These are phyloP conservation scores for Chrysolina oricalcia DNA, from an alignment of 2,888 invertebrate genomes.

Conservation along the genomic window DNA sequence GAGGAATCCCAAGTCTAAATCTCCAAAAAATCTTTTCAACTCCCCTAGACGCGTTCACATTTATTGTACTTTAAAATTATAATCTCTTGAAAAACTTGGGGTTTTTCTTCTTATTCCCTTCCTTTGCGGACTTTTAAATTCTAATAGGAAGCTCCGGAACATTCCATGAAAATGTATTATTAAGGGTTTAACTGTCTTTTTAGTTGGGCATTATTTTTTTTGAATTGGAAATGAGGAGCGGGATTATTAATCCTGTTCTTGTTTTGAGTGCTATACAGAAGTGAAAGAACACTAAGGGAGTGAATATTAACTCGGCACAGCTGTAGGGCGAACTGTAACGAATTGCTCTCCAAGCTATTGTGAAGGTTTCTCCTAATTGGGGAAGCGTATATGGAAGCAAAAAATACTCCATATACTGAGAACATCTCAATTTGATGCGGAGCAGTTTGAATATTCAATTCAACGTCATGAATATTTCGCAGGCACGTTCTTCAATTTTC, in stretches of 20 bases:
- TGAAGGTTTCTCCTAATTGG: neutral
- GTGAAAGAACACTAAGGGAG: neutral
- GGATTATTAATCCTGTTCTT: neutral
- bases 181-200: constrained; percentile 38
- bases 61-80: constrained; percentile 44
- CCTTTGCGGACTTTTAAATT: constrained; percentile 37
- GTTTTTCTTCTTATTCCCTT: constrained; percentile 30
- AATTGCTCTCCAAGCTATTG: neutral
- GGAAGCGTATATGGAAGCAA: neutral
- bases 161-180: constrained; percentile 32
- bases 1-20: constrained; percentile 28
- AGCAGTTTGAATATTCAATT: no score
- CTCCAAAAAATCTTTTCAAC: constrained; percentile 30
- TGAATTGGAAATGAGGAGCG: neutral
- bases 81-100: constrained; percentile 33
- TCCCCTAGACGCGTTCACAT: constrained; percentile 33
- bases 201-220: constrained; percentile 38
- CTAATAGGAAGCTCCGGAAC: constrained; percentile 38
- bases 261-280: neutral
- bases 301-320: neutral
- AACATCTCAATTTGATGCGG: no score
- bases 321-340: neutral
- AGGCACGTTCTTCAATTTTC: no score
- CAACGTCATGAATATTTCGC: no score
- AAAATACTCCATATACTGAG: no score